Percentiles rank a stretch among this genome's conserved stretches.
Conservation (phyloP, 2,113 vertebrate genomes). For the Coryphaenoides rupestris region DNA sequence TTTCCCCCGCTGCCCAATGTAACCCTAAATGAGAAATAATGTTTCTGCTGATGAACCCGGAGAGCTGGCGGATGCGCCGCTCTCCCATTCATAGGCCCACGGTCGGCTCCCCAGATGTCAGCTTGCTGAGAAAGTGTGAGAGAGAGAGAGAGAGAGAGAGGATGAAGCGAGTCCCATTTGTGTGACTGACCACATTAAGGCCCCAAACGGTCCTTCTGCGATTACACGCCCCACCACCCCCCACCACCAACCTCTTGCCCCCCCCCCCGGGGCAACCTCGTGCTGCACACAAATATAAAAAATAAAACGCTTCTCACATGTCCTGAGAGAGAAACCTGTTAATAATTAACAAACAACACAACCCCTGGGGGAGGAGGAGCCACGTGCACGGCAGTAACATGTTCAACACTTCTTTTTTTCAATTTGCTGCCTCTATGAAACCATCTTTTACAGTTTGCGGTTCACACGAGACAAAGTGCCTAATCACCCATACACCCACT, state of each 20-base stretch:
- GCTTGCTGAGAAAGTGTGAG: slow-evolving; percentile 20
- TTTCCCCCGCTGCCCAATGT: not conserved
- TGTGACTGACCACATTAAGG: slow-evolving; percentile 34
- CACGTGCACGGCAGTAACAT: not conserved
- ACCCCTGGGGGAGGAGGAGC: not conserved
- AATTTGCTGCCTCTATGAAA: not conserved
- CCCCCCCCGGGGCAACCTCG: too few relatives aligned
- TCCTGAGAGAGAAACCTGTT: slow-evolving; percentile 14
- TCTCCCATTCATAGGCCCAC: slow-evolving; percentile 6
- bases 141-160: too few relatives aligned
- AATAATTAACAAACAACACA: slow-evolving; percentile 44
- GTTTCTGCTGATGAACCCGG: slow-evolving; percentile 18
- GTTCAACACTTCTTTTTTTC: not conserved
- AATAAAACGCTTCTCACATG: not conserved
- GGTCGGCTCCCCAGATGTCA: slow-evolving; percentile 31
- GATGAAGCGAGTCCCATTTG: slow-evolving; percentile 16
- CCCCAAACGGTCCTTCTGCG: slow-evolving; percentile 27
- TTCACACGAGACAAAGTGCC: slow-evolving; percentile 16
- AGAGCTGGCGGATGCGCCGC: not conserved
- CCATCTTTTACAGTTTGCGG: slow-evolving; percentile 7
- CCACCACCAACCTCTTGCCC: too few relatives aligned
- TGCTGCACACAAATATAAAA: too few relatives aligned
- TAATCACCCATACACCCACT: not conserved
- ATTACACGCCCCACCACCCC: slow-evolving; percentile 19
- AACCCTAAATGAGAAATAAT: slow-evolving; percentile 6